These are phyloP conservation scores for Cancer borealis DNA, from an alignment of 2,888 invertebrate species.

Conservation along the genomic window DNA sequence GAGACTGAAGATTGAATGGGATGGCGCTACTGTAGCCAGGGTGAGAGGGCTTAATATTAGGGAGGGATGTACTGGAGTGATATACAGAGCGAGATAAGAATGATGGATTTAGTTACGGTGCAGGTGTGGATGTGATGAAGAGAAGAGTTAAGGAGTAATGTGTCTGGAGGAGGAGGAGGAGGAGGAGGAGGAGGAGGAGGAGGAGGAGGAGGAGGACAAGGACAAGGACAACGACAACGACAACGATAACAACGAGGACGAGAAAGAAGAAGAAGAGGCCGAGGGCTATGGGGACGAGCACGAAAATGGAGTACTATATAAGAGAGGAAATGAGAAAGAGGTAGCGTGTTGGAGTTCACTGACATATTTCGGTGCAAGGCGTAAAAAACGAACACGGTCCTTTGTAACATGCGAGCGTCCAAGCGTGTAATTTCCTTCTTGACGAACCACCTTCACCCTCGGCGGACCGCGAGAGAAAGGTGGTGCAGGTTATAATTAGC, in stretches of 20 bases:
- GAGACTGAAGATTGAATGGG: background rate
- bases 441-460: background rate
- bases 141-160: background rate
- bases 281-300: background rate
- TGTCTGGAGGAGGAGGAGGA: background rate
- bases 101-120: background rate
- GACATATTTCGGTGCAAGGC: background rate
- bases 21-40: background rate
- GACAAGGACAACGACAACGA: background rate
- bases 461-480: background rate
- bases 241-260: background rate
- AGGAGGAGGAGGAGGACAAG: background rate
- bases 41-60: background rate
- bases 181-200: background rate
- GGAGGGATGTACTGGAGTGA: background rate
- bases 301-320: background rate
- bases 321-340: constrained; percentile 7
- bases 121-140: background rate
- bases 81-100: background rate
- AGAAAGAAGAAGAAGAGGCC: background rate
- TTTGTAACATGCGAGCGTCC: background rate
- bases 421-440: constrained; percentile 1
- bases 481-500: background rate
- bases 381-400: background rate
- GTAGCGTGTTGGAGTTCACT: background rate